Evolutionary conservation across 2,888 invertebrate species (phyloP).

Genomic region (Apotomis turbidana): DNA sequence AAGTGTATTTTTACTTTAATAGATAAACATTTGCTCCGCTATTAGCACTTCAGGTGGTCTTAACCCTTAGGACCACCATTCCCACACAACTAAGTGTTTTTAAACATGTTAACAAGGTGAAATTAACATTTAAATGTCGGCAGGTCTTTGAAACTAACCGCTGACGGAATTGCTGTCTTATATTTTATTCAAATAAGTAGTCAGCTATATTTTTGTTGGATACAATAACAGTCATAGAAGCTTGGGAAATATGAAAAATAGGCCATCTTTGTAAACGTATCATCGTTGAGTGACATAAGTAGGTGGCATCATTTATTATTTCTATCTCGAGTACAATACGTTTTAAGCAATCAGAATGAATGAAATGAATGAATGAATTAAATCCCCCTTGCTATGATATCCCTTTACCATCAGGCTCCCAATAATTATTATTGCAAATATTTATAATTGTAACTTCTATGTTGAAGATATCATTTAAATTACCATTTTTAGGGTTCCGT

Average conservation of each 20-base stretch:
- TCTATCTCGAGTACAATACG: too few relatives aligned
- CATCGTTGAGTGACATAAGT: conserved; percentile 1
- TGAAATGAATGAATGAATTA: too few relatives aligned
- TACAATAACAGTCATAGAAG: neutral
- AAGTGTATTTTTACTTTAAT: conserved; percentile 43
- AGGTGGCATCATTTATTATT: conserved; percentile 3
- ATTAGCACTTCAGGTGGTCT: conserved; percentile 52
- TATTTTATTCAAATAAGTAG: neutral
- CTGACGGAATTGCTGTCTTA: conserved; percentile 3
- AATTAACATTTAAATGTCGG: conserved; percentile 22
- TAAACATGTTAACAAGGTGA: conserved; percentile 21
- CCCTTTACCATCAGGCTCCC: too few relatives aligned
- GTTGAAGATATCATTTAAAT: too few relatives aligned
- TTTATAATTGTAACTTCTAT: too few relatives aligned
- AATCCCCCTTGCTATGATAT: too few relatives aligned
- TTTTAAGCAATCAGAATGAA: too few relatives aligned
- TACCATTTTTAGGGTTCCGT: too few relatives aligned
- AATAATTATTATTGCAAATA: too few relatives aligned
- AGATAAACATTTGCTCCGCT: conserved; percentile 55
- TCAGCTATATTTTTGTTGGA: neutral
- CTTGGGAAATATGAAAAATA: conserved; percentile 7
- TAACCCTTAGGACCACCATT: conserved; percentile 42
- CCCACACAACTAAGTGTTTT: conserved; percentile 44
- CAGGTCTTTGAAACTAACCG: conserved; percentile 8
- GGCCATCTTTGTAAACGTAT: conserved; percentile 3